Percentiles rank a stretch among this genome's conserved stretches.
These are phyloP conservation scores for Pristionchus entomophagus DNA, from an alignment of 2,888 invertebrate species.

Conservation along the genomic window DNA sequence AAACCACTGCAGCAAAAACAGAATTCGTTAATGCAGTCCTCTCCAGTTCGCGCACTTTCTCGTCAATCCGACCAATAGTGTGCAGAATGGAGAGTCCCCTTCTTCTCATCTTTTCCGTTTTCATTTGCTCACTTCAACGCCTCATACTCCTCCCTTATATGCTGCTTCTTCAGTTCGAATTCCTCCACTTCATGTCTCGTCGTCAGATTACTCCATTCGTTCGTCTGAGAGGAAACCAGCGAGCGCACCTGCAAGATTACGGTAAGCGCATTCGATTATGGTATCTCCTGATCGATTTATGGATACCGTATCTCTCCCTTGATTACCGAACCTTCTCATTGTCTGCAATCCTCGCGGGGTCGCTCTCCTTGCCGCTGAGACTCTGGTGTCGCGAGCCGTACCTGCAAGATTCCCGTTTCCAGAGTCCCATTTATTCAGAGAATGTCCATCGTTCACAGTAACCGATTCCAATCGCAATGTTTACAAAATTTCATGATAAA, in stretches of 20 bases:
- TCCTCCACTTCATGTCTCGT: constrained; percentile 86
- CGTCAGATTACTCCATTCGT: constrained; percentile 93
- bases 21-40: no score
- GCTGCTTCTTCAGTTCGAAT: constrained; percentile 83
- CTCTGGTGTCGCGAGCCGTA: constrained; percentile 36
- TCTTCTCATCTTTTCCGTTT: no score
- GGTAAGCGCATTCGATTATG: not conserved
- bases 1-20: no score
- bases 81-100: no score
- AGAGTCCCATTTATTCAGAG: no score
- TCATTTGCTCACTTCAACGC: constrained; percentile 79
- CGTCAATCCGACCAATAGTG: no score
- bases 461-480: no score
- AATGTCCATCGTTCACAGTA: no score
- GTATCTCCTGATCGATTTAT: no score
- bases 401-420: not conserved
- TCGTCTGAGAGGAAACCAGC: constrained; percentile 91
- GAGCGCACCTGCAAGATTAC: constrained; percentile 76
- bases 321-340: constrained; percentile 1
- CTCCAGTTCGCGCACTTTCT: no score
- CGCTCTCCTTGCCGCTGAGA: constrained; percentile 32
- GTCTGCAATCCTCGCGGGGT: constrained; percentile 37
- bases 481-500: no score
- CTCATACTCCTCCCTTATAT: constrained; percentile 80
- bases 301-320: not conserved